Evolutionary conservation across 2,888 invertebrate species (phyloP), one percentile per base, ranked within the genome.

Genomic region (Andrena fulva): DNA sequence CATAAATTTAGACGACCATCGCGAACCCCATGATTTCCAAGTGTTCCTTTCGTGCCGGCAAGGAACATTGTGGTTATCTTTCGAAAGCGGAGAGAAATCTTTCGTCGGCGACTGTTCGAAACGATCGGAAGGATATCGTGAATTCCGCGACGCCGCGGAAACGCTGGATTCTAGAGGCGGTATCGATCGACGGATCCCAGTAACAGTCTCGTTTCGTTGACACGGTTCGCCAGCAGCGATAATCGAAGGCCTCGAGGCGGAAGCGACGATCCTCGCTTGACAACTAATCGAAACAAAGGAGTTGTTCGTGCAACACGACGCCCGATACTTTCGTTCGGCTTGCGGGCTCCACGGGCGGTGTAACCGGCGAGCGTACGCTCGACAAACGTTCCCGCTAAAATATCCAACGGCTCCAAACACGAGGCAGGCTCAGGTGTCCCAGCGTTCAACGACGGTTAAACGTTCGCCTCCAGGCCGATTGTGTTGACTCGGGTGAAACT

Each of bases 211-310:
- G 70, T 89, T 88, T 84, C 83, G 74, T 82, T 86, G 91, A 87
- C 77, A 89, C 87, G 91, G 84, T 91, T 82, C 84, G 89, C 87
- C 79, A 87, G 87, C 83, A 78, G 77, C 86, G 86, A 89, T 90
- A 91, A 91, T 91, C 87, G 85, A 87, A 88, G 85, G 85, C 83
- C 87, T 84, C 79, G 76, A 87, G 86, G 83, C 88, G 89, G 89
- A 91, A 91, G 88, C 85, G 29, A 56, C 68, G 77, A 87, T 73
- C 76, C 77, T 84, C 82, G 77, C 63, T 85, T 77, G 68, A 75
- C 75, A 76, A 66, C 73, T 66, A 68, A 85, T 79, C 86, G 84
- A 80, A 67, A 81, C 84, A 84, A 85, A 85, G 82, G 75, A 86
- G 63, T 80, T 64, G 77, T 76, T 79, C 75, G 82, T 77, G 84